A percentile compares a stretch with the other conserved stretches of the same genome.
phyloP scores from a whole-genome alignment of 2,888 invertebrate species.

The Coenonympha arcania region DNA sequence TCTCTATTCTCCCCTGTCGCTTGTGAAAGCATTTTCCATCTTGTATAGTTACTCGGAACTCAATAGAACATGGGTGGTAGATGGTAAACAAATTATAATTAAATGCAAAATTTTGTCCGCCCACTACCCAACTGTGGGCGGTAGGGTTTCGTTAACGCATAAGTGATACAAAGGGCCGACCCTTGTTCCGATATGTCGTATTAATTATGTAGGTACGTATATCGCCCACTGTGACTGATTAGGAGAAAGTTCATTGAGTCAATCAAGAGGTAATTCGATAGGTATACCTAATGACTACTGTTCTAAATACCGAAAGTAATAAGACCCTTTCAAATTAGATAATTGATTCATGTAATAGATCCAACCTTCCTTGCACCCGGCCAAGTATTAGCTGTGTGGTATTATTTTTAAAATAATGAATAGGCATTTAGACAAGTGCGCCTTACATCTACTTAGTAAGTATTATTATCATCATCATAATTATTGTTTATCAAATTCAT shows the following conservation, averaged over 20 bases:
- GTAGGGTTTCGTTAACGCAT: constrained; percentile 24
- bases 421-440: too few species aligned
- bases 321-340: too few species aligned
- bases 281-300: too few species aligned
- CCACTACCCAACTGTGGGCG: constrained; percentile 23
- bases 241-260: constrained; percentile 5
- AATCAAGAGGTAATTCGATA: background rate
- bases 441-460: too few species aligned
- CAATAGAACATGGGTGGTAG: background rate
- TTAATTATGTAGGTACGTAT: background rate
- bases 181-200: constrained; percentile 6
- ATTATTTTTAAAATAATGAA: too few species aligned
- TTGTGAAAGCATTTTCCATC: background rate
- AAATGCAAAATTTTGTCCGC: constrained; percentile 14
- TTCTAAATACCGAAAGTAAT: too few species aligned
- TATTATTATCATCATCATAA: too few species aligned
- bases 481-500: too few species aligned
- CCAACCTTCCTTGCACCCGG: too few species aligned
- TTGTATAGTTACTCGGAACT: background rate
- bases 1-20: too few species aligned
- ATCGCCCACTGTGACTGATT: constrained; percentile 10
- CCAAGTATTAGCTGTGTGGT: too few species aligned
- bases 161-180: constrained; percentile 20
- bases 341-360: too few species aligned
- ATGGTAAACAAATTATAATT: background rate